These are phyloP conservation scores for Neomonachus schauinslandi DNA, from an alignment of 2,113 vertebrate genomes.

Conservation along the genomic window DNA sequence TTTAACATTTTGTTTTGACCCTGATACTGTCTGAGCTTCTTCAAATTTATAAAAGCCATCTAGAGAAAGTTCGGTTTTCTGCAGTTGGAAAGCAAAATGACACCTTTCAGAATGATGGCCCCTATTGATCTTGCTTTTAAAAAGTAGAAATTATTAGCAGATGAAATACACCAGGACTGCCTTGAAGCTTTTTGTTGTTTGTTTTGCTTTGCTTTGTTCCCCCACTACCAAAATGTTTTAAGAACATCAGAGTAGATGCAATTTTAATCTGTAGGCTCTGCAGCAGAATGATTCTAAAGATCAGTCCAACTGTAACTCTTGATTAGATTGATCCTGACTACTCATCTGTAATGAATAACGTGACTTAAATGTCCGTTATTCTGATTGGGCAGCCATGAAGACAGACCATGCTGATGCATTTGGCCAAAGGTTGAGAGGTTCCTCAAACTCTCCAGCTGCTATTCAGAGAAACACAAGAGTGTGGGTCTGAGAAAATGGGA, in stretches of 20 bases:
- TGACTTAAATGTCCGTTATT: slow-evolving; percentile 1
- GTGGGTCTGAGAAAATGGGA: slow-evolving; percentile 62
- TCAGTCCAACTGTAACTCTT: not conserved
- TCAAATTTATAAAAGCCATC: slow-evolving; percentile 61
- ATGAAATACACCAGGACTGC: slow-evolving; percentile 42
- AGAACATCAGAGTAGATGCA: not conserved
- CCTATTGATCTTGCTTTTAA: slow-evolving; percentile 68
- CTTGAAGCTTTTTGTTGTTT: not conserved
- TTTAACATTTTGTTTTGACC: slow-evolving; percentile 71
- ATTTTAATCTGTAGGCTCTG: slow-evolving; percentile 3
- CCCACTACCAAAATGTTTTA: slow-evolving; percentile 36
- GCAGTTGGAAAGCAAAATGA: slow-evolving; percentile 53
- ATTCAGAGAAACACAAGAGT: slow-evolving; percentile 47
- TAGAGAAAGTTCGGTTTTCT: slow-evolving; percentile 61
- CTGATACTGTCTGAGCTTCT: slow-evolving; percentile 68
- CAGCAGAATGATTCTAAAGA: slow-evolving; percentile 18
- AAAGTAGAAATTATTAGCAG: slow-evolving; percentile 56
- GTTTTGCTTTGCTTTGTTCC: slow-evolving; percentile 12
- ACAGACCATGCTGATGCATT: slow-evolving; percentile 29
- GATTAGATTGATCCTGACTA: slow-evolving; percentile 33
- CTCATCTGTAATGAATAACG: slow-evolving; percentile 39
- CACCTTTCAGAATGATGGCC: slow-evolving; percentile 52
- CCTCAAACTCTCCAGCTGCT: slow-evolving; percentile 43
- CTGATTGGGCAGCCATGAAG: not conserved
- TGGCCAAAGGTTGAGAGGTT: slow-evolving; percentile 54